phyloP scores from a whole-genome alignment of 1,140 invertebrate genomes.

The Patella vulgata region DNA sequence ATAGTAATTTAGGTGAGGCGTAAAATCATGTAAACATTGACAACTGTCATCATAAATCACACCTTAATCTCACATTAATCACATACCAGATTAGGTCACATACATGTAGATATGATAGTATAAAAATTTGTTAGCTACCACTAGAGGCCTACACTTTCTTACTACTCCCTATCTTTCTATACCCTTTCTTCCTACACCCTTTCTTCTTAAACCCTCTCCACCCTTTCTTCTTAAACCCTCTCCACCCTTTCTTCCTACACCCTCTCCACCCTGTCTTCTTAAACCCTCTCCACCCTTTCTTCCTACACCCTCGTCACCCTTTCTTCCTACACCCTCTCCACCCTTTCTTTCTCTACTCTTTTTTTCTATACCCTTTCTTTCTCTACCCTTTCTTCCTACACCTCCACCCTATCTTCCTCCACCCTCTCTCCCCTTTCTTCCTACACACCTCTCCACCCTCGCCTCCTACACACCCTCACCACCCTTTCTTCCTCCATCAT shows the following conservation, averaged over 20 bases:
- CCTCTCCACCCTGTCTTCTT: constrained; percentile 13
- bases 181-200: constrained; percentile 5
- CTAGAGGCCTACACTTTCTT: not conserved
- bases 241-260: not conserved
- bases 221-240: not conserved
- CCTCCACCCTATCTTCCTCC: not conserved
- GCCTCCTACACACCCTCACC: not conserved
- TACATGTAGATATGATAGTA: no score
- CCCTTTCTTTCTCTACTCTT: not conserved
- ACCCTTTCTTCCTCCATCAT: not conserved
- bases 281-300: constrained; percentile 25
- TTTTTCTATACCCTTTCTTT: constrained; percentile 12
- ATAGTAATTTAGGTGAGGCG: no score
- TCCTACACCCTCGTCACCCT: not conserved
- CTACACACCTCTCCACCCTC: not conserved
- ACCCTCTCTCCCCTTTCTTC: not conserved
- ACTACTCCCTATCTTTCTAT: not conserved
- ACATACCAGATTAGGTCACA: no score
- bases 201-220: constrained; percentile 27
- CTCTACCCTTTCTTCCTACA: not conserved
- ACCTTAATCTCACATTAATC: no score
- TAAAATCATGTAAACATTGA: no score
- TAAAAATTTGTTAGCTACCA: no score
- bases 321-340: constrained; percentile 7
- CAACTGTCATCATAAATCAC: no score